Percentiles rank a stretch among this genome's conserved stretches.
Evolutionary conservation across 1,140 invertebrate species (phyloP).

Genomic region (Rhopalosiphum padi): DNA sequence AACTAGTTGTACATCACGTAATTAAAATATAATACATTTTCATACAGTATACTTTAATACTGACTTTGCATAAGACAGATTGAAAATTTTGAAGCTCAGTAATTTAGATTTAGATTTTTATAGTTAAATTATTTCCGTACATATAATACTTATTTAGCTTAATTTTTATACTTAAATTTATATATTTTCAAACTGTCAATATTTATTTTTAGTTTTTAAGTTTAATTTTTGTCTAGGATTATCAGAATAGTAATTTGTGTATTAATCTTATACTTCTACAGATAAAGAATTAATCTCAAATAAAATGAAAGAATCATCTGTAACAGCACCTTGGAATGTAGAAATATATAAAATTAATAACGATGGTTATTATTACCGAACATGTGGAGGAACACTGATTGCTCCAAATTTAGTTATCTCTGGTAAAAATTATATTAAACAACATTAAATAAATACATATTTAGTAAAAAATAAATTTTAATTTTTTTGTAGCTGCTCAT

Average conservation of each 20-base stretch:
- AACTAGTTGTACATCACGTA: background rate
- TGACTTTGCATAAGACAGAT: background rate
- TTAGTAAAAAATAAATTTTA: background rate
- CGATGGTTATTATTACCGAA: background rate
- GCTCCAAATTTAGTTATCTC: background rate
- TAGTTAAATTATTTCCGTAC: background rate
- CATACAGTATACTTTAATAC: background rate
- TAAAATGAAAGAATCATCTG: background rate
- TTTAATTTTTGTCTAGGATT: background rate
- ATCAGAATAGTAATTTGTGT: background rate
- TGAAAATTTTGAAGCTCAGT: background rate
- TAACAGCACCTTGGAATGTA: slow-evolving; percentile 24
- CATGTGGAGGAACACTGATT: background rate
- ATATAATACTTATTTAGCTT: background rate
- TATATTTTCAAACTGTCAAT: background rate
- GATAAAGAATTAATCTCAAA: background rate
- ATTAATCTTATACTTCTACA: background rate
- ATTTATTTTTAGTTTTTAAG: background rate
- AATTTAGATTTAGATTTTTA: background rate
- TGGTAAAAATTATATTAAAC: background rate
- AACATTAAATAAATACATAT: background rate
- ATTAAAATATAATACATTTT: background rate
- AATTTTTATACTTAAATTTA: background rate
- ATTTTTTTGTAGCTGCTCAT: background rate
- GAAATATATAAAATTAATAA: slow-evolving; percentile 29